Evolutionary conservation across 2,888 invertebrate species (phyloP), one percentile per base, ranked within the genome.

Genomic region (Celastrina argiolus): DNA sequence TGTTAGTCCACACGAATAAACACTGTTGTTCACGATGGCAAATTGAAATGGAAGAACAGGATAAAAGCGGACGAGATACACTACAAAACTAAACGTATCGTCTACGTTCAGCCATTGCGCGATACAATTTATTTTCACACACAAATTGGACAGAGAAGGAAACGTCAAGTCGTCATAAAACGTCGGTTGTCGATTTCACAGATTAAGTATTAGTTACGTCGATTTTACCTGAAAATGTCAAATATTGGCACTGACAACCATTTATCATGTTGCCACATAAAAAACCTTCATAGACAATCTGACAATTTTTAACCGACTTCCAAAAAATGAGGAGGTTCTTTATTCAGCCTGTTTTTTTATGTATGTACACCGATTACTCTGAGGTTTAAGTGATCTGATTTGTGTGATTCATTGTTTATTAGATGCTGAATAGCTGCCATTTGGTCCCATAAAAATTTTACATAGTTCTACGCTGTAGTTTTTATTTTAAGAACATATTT

Each of bases 51-150:
- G 70, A 74, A 76, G 70, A 71, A 74, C 72, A 73, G 71, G 71
- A 74, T 72, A 78, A 72, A 67, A 71, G 71, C 69, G 65, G 66
- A 73, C 72, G 73, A 74, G 73, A 77, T 73, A 74, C 69, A 70
- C 78, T 74, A 77, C 59, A 69, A 65, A 71, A 73, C 63, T 70
- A 66, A 71, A 73, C 71, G 70, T 74, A 71, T 70, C 68, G 73
- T 75, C 65, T 42, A 59, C 58, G 42, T 74, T 74, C 74, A 73
- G 80, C 82, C 83, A 82, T 76, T 76, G 70, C 72, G 70, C 70
- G 70, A 72, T 71, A 68, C 71, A 71, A 73, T 70, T 75, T 51
- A 22, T 51, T 51, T 51, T 51, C 51, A 51, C 51, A 51, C 59
- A 34, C 58, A 18, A 26, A 56, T 14, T n/a, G 58, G 34, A 58